These are phyloP conservation scores for Oreochromis grahami DNA, from an alignment of 2,797 vertebrate genomes.

Conservation along the genomic window DNA sequence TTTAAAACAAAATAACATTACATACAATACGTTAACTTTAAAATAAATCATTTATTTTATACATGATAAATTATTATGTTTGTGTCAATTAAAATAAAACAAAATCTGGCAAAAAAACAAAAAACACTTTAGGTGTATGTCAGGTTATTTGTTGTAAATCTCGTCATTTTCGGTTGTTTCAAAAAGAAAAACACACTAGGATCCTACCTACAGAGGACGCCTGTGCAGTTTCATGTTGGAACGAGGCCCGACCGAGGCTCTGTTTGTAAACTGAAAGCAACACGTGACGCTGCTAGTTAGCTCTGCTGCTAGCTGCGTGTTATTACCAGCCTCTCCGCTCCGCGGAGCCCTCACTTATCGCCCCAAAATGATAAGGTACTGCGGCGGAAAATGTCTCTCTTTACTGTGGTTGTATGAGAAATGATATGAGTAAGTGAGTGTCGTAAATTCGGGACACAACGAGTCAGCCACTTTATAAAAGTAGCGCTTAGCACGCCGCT, in stretches of 20 bases:
- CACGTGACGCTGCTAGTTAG: background rate
- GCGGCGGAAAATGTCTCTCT: fast-evolving
- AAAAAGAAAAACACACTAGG: background rate
- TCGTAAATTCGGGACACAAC: fast-evolving
- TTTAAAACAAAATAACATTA: background rate
- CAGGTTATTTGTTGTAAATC: background rate
- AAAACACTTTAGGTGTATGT: background rate
- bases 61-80: too few relatives aligned
- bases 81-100: too few relatives aligned
- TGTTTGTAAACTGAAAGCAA: constrained; percentile 58
- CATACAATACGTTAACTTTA: background rate
- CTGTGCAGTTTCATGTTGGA: background rate
- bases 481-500: constrained; percentile 26
- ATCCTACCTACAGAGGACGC: background rate
- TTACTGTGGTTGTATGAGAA: fast-evolving
- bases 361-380: fast-evolving
- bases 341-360: fast-evolving
- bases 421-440: fast-evolving
- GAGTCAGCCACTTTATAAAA: background rate
- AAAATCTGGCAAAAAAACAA: background rate
- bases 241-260: background rate
- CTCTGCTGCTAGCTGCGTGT: background rate
- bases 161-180: background rate
- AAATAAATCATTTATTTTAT: too few relatives aligned
- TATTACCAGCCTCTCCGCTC: background rate